Evolutionary conservation across 2,113 vertebrate genomes (phyloP), one percentile per base, ranked within the genome.

Genomic region (Neoarius graeffei): DNA sequence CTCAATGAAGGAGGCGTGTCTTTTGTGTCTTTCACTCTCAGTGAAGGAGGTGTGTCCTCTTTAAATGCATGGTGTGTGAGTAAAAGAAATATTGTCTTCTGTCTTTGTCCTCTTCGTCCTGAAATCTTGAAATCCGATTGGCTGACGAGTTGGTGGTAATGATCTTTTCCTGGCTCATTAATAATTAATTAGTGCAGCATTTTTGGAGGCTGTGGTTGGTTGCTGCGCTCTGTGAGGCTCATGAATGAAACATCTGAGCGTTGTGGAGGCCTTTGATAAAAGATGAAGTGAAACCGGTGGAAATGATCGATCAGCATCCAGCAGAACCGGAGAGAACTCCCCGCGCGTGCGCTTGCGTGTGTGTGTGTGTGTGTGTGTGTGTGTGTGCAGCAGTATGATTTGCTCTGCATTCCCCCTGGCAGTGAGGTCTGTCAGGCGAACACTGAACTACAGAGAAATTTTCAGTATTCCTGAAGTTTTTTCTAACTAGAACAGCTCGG

Each of bases 181-280:
- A 92, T 92, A 90, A 89, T 91, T 79, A 91, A 92, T 88, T 48
- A 83, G 67, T 81, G 87, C 86, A 73, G 86, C 54, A 60, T 89
- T 90, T 90, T 86, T 54, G 30, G 71, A 86, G 89, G 88, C 88
- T 73, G 89, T 84, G 90, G 90, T 87, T 85, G 88, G 90, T 86
- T 85, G 84, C 85, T 69, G 83, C 56, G 27, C 85, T 86, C 85
- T 76, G 71, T 71, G 79, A 54, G 48, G 50, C 86, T 90, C 83
- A 91, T 92, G 90, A 88, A 92, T 91, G 86, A 92, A 92, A 89
- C 91, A 92, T 92, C 91, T 88, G 89, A 92, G 88, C 69, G 56
- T 89, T 88, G 89, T 83, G 69, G 85, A 89, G 83, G 73, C 74
- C 89, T 92, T 92, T 92, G 89, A 92, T 92, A 91, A 91, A 92